Evolutionary conservation across 2,888 invertebrate species (phyloP), one percentile per base, ranked within the genome.

Genomic region (Chironomus tentans): DNA sequence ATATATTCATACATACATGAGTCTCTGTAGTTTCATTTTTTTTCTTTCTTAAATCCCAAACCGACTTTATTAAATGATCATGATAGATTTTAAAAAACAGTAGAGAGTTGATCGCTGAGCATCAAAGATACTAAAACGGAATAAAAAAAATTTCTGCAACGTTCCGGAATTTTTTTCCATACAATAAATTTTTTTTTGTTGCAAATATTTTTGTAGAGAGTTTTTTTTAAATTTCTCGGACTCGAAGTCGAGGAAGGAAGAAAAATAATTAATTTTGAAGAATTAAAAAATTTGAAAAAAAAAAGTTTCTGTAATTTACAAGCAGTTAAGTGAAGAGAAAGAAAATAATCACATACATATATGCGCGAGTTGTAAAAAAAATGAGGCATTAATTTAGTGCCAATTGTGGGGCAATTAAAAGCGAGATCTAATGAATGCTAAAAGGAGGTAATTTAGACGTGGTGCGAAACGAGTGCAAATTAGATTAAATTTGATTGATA

Each of bases 71-170:
- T 76, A 76, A 77, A 77, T 77, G 76, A 74, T 74, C 69, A 70
- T 69, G 73, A 76, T 77, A 77, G 73, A 76, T 70, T 77, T 76
- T 76, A 78, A 74, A 75, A 76, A 76, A 76, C 78, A 78, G 78
- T 78, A 77, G 78, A 78, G 78, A 78, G 78, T 78, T 78, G 78
- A 78, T 78, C 77, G 78, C 76, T 77, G 78, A 77, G 68, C 74
- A 68, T 74, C 74, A 74, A 74, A 74, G 74, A 74, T 74, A 74
- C 48, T 24, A 24, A 68, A 47, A 47, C 74, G 65, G 65, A 65
- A 56, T 56, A 56, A 56, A 50, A n/a, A 50, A 50, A 50, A n/a
- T 56, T 50, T 50, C 13, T 50, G 13, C n/a, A 56, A 56, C 56
- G 56, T 56, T 56, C 56, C 56, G 56, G 56, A 56, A 56, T 15